Evolutionary conservation across 2,113 vertebrate genomes (phyloP), one percentile per base, ranked within the genome.

Genomic region (Mobula birostris): DNA sequence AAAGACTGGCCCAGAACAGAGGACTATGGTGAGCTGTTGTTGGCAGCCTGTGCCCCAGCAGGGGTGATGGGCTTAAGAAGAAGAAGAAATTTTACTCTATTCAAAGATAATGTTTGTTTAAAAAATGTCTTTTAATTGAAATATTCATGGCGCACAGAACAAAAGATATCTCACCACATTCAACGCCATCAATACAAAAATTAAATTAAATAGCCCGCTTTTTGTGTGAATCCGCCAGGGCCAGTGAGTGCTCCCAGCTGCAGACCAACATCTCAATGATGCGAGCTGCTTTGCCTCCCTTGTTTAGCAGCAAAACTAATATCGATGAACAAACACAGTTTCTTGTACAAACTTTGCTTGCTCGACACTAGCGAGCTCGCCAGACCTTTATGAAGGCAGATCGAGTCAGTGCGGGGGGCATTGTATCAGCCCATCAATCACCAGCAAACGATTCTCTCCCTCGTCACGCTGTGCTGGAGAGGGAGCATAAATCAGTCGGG

Each of bases 231-330:
- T 5, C 91, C 2, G 36, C 5, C 24, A 56, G 21, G 36, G 70
- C 32, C 21, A 27, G 5, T 27, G 9, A 74, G 91, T 36, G 7
- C 61, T 76, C 70, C 36, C 40, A 74, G 91, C 63, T 74, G 40
- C 72, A 32, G 70, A 12, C n/a, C 5, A 29, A 48, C 24, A 92
- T 61, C 58, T 63, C n/a, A 68, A 68, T 68, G n/a, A 72, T 72
- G 66, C 24, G 1, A 21, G 24, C 11, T 14, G 11, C 68, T 29
- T 93, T 32, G 32, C 14, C 66, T 66, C 15, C n/a, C 87, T 91
- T 91, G 88, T 91, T 70, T 91, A 63, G 68, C 27, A 70, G 88
- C 7, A 32, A 91, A 91, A 70, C 61, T 91, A 91, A 91, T 40
- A 70, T 91, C 40, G 12, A 36, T 76, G 91, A 93, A 48, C 91